These are phyloP conservation scores for Limnephilus auricula DNA, from an alignment of 2,888 invertebrate species.

Conservation along the genomic window DNA sequence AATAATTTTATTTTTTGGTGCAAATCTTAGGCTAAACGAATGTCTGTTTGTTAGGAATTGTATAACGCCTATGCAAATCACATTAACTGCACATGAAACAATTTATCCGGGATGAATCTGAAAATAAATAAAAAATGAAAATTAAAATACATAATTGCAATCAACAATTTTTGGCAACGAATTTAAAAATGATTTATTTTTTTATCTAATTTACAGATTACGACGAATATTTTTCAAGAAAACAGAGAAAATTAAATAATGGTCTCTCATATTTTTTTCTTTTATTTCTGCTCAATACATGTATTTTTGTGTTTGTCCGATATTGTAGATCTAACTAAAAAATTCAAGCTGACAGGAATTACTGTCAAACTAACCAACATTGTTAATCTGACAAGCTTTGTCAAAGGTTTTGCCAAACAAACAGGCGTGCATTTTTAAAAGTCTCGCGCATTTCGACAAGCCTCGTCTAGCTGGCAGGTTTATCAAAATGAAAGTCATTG, in stretches of 20 bases:
- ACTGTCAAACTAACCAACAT: not conserved
- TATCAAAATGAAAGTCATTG: no score
- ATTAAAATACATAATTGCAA: not conserved
- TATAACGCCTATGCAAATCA: conserved; percentile 26
- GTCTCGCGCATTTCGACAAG: not conserved
- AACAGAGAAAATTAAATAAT: no score
- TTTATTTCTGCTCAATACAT: no score
- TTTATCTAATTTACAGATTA: no score
- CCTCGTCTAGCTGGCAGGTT: not conserved
- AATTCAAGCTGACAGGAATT: not conserved
- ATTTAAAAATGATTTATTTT: no score
- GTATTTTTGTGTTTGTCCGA: no score
- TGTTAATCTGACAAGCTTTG: not conserved
- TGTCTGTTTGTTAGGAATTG: not conserved
- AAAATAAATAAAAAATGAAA: not conserved
- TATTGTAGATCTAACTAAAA: not conserved
- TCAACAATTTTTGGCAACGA: no score
- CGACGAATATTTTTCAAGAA: no score
- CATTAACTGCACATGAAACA: conserved; percentile 29
- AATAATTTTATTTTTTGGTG: conserved; percentile 53
- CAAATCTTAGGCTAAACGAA: conserved; percentile 22
- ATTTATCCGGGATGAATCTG: conserved; percentile 37
- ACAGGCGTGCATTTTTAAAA: not conserved
- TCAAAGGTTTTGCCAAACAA: not conserved
- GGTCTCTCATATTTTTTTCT: no score